phyloP scores from a whole-genome alignment of 2,888 invertebrate genomes.

The Acanthopleura granulata region DNA sequence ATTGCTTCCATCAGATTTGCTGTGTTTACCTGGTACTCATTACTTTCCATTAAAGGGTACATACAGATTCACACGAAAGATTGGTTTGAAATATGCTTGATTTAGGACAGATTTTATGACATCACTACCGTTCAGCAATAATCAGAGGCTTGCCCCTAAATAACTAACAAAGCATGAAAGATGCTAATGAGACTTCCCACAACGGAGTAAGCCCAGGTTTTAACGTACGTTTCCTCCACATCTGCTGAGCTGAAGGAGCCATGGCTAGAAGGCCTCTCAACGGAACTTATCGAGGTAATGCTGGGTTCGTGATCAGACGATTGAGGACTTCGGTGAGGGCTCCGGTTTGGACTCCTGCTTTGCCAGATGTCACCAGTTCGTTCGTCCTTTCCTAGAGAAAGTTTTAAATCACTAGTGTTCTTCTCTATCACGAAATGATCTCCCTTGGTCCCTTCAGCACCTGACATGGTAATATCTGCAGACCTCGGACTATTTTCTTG shows the following conservation, averaged over 20 bases:
- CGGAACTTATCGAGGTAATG: slow-evolving; percentile 37
- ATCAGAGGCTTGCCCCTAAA: too few relatives aligned
- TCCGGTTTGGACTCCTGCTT: neutral
- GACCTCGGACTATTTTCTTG: neutral
- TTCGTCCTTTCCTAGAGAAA: neutral
- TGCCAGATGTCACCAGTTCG: neutral
- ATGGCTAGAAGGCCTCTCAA: slow-evolving; percentile 27
- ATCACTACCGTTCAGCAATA: too few relatives aligned
- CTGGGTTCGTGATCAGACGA: slow-evolving; percentile 35
- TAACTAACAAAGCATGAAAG: too few relatives aligned
- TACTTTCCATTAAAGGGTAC: too few relatives aligned
- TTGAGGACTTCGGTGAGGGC: slow-evolving; percentile 6
- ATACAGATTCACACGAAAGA: too few relatives aligned
- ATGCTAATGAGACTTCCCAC: too few relatives aligned
- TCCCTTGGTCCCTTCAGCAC: neutral
- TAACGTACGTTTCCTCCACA: slow-evolving; percentile 33
- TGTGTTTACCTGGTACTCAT: too few relatives aligned
- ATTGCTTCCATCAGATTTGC: too few relatives aligned
- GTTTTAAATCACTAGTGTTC: neutral
- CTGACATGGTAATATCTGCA: neutral
- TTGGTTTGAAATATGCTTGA: too few relatives aligned
- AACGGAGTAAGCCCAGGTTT: too few relatives aligned
- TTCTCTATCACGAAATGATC: neutral
- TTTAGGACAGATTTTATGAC: too few relatives aligned
- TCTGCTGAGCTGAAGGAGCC: slow-evolving; percentile 50